A percentile compares a stretch with the other conserved stretches of the same genome.
Conservation (phyloP, 2,888 invertebrate species). For the Lasioglossum zephyrum region DNA sequence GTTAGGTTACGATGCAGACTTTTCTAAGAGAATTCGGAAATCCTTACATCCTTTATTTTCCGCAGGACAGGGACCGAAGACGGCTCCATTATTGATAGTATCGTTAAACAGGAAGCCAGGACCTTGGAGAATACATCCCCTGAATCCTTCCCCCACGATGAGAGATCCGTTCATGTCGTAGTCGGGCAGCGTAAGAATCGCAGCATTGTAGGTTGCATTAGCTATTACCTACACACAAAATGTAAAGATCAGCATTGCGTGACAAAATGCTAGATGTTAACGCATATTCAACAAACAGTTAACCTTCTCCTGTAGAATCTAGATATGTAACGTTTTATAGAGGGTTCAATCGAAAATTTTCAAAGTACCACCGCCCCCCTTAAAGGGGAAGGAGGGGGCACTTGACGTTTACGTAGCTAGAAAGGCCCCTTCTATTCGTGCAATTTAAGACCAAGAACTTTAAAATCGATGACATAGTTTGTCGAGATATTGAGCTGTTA, state of each 20-base stretch:
- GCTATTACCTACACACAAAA: conserved; percentile 87
- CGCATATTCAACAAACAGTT: background rate
- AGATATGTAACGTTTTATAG: too few relatives aligned
- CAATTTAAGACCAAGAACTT: too few relatives aligned
- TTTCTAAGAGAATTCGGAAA: conserved; percentile 1
- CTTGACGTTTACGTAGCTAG: too few relatives aligned
- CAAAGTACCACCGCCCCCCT: too few relatives aligned
- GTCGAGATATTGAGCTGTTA: too few relatives aligned
- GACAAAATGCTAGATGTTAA: background rate
- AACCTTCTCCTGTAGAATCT: too few relatives aligned
- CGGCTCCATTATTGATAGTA: conserved; percentile 88
- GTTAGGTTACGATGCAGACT: background rate
- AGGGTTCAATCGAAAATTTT: too few relatives aligned
- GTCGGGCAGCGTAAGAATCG: conserved; percentile 90
- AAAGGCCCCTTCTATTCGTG: too few relatives aligned
- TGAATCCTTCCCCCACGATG: conserved; percentile 92
- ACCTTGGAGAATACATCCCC: conserved; percentile 94
- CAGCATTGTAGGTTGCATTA: conserved; percentile 91
- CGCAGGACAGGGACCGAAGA: conserved; percentile 91
- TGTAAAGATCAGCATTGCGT: background rate
- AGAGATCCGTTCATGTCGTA: conserved; percentile 90
- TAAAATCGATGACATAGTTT: too few relatives aligned
- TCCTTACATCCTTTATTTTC: conserved; percentile 89
- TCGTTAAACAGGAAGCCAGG: conserved; percentile 92
- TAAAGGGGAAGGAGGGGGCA: too few relatives aligned